Evolutionary conservation across 2,113 vertebrate genomes (phyloP), one percentile per base, ranked within the genome.

Genomic region (Himantopus leucocephalus): DNA sequence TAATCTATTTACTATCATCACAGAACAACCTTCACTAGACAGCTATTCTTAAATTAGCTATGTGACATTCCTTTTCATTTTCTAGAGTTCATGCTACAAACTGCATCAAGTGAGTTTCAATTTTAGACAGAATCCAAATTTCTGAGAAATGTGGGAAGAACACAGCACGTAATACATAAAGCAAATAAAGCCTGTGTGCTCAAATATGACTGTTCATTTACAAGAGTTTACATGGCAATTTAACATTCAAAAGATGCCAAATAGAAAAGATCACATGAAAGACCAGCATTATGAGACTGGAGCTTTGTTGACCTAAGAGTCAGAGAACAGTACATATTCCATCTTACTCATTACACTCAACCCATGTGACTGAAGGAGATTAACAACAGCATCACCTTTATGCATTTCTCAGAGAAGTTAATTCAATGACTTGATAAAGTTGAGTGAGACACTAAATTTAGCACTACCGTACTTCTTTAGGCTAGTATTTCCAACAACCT

Each of bases 1-100:
- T 94, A 89, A 77, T 77, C 78, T 94, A 75, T 85, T 96, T 96
- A 97, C 88, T 86, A 97, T 83, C 52, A 93, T 9, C 26, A 68
- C 58, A 92, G 74, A 92, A 85, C 45, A 84, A 50, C 30, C 58
- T 68, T 68, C 73, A 73, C 50, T 60, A 80, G 14, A 78, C 26
- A 91, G 89, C 50, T 92, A 82, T 66, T 89, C 95, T 95, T 82
- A 85, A 95, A 91, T 85, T 89, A 92, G 64, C 73, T 81, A 26
- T 24, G 32, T 72, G 43, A 89, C 48, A 56, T 56, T 72, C 24
- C 19, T 80, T 87, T 70, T 71, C 52, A 75, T 90, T 91, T 95
- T 85, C 68, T 88, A 66, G 34, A 94, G 72, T 32, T 94, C 80
- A 82, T 59, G 59, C 75, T 84, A 90, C 79, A 77, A 91, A 91